Base-by-base conservation (phyloP, 2,888 invertebrate genomes). In the Hypena proboscidalis region DNA sequence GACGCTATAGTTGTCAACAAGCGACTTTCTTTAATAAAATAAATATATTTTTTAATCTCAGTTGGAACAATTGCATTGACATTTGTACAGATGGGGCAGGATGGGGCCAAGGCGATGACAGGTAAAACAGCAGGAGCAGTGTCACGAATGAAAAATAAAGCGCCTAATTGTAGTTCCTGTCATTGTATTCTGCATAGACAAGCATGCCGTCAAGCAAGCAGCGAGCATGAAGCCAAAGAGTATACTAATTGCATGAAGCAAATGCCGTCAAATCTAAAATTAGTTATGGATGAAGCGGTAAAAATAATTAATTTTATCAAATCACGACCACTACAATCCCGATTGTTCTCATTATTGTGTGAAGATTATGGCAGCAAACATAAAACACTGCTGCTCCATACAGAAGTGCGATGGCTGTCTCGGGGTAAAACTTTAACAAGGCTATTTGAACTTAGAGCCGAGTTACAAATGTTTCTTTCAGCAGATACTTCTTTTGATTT, bases 361-460 rank as follows among this genome's bases (percentile, higher is more conserved):
- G 46, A 46, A 46, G 40, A 41, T 47, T 52, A 58, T 58, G 56
- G 56, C 48, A 64, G 56, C 52, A 57, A 57, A 55, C 55, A 32
- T 32, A 32, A 32, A 32, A 13, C 32, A 32, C 32, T 32, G 32
- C 32, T 22, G 32, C 32, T 32, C 53, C 60, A 63, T 58, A 64
- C 58, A 52, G 59, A 69, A 63, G 58, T 63, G 52, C 49, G 57
- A 49, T 62, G 58, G 65, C 53, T 58, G 50, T 61, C 59, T 55
- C 59, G 59, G 55, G 62, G 56, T 23, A 38, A 38, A 38, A 38
- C 37, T 30, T 38, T 58, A 60, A 64, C 42, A 45, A 46, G 45
- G 42, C 34, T 50, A 41, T 59, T 59, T 59, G 62, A 59, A 54
- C 46, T 61, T 45, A 54, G 58, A 57, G 48, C 50, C 21, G 58